Percentiles rank a stretch among this genome's conserved stretches.
phyloP scores from a whole-genome alignment of 2,113 vertebrate genomes.

The Rhombomys opimus region DNA sequence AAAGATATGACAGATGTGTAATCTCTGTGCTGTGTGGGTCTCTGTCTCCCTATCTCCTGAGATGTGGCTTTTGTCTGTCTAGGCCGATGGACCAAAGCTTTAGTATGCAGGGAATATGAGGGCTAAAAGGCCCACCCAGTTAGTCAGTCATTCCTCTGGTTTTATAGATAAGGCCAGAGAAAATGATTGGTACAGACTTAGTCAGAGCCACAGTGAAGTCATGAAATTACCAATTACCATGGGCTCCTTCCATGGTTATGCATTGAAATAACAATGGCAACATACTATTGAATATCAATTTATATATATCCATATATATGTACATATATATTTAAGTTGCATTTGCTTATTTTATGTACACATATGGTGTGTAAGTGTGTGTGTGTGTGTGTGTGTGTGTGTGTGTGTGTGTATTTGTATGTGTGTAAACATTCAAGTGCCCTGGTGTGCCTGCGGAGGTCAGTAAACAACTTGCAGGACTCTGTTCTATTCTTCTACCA shows the following conservation, averaged over 20 bases:
- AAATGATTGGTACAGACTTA: not conserved
- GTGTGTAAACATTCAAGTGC: not conserved
- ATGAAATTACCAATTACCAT: not conserved
- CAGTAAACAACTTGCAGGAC: not conserved
- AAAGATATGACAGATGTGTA: slow-evolving; percentile 54
- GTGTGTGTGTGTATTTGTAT: not conserved
- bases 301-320: too few relatives aligned
- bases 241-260: not conserved
- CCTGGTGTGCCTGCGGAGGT: not conserved
- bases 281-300: not conserved
- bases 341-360: not conserved
- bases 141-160: not conserved
- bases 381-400: not conserved
- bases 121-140: not conserved
- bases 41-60: not conserved
- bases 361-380: not conserved
- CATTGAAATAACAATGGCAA: not conserved
- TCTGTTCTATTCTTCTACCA: not conserved
- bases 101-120: not conserved
- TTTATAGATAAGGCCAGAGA: not conserved
- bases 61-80: not conserved
- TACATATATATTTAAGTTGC: not conserved
- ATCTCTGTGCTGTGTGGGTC: slow-evolving; percentile 48
- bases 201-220: not conserved
- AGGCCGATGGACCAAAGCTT: not conserved